Evolutionary conservation across 2,888 invertebrate genomes (phyloP).

Genomic region (Acanthoscelides obtectus): DNA sequence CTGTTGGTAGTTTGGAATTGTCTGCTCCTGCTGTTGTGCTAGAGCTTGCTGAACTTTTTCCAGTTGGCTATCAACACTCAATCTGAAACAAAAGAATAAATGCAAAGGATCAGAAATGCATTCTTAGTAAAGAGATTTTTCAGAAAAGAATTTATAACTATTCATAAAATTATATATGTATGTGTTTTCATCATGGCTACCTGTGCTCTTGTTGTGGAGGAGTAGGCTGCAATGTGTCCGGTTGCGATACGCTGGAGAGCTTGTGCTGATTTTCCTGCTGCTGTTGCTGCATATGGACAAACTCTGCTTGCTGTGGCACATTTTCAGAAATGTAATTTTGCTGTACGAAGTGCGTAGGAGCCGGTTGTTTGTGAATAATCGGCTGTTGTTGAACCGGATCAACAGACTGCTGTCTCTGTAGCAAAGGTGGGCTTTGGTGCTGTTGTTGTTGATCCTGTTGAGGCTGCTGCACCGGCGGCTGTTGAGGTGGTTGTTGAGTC

Average conservation of each 20-base stretch:
- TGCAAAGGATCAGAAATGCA: background rate
- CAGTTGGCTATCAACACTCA: conserved; percentile 43
- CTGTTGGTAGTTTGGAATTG: conserved; percentile 4
- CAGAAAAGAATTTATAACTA: background rate
- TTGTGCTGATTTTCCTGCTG: conserved; percentile 37
- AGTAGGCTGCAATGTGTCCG: conserved; percentile 37
- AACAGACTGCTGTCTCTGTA: conserved; percentile 33
- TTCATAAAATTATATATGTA: too few species aligned
- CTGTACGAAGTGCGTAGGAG: conserved; percentile 38
- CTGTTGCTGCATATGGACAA: conserved; percentile 30
- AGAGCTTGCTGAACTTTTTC: conserved; percentile 29
- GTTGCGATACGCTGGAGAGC: conserved; percentile 42
- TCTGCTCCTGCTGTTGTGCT: conserved; percentile 17
- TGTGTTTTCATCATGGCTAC: too few species aligned
- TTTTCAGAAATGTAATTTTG: conserved; percentile 39
- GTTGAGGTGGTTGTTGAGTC: conserved; percentile 26
- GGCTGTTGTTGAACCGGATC: conserved; percentile 38
- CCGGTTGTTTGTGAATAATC: conserved; percentile 37
- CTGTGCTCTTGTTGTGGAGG: conserved; percentile 24
- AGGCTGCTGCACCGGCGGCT: conserved; percentile 42
- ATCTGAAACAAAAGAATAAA: background rate
- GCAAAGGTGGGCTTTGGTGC: conserved; percentile 25
- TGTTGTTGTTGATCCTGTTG: conserved; percentile 54
- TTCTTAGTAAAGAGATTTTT: conserved; percentile 22
- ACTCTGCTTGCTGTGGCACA: conserved; percentile 43